phyloP scores from a whole-genome alignment of 37 sponge, comb jelly and placozoan species.

The Dysidea cf. avara region DNA sequence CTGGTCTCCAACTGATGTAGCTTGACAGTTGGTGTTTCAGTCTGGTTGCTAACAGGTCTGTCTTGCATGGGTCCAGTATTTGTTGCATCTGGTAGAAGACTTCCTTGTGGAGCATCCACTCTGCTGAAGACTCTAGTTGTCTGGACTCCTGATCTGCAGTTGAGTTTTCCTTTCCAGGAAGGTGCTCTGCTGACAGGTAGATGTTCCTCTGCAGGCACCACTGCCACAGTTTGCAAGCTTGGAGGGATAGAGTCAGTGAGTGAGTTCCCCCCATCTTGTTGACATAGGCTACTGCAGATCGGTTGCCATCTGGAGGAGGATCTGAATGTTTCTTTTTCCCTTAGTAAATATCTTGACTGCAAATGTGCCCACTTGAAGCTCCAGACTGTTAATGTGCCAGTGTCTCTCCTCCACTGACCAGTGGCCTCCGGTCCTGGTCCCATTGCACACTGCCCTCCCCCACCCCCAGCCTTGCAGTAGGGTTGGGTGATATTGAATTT shows the following conservation, averaged over 20 bases:
- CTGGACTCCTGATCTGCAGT: too few species aligned
- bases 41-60: constrained; percentile 49
- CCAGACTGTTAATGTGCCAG: constrained; percentile 51
- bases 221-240: constrained; percentile 32
- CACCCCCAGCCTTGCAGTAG: too few species aligned
- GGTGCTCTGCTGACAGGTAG: constrained; percentile 33
- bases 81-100: too few species aligned
- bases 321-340: too few species aligned
- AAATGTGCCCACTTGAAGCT: constrained; percentile 30
- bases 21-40: constrained; percentile 42
- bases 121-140: too few species aligned
- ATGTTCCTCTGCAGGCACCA: constrained; percentile 52
- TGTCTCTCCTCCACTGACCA: constrained; percentile 36
- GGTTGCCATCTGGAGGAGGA: too few species aligned
- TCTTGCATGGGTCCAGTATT: too few species aligned
- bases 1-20: constrained; percentile 50
- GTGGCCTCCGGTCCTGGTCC: constrained; percentile 24
- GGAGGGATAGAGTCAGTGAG: neutral
- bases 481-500: too few species aligned
- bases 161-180: constrained; percentile 42
- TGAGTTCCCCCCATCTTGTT: constrained; percentile 54
- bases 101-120: too few species aligned
- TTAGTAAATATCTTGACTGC: constrained; percentile 24
- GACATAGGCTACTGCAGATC: constrained; percentile 20
- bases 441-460: constrained; percentile 32